Percentiles rank a stretch among this genome's conserved stretches.
phyloP scores from a whole-genome alignment of 1,140 invertebrate species.

The Sycophila sp. region DNA sequence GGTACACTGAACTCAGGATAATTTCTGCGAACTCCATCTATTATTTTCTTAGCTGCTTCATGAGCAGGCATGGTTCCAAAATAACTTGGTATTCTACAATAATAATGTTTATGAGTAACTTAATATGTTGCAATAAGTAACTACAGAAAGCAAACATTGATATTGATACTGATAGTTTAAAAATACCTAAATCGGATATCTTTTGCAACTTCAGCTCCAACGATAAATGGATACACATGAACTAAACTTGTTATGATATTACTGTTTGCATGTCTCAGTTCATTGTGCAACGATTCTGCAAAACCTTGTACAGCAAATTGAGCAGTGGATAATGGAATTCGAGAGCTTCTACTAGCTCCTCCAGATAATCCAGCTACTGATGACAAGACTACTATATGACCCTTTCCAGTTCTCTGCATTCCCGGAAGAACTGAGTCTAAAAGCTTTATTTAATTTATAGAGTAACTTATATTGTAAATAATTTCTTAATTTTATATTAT shows the following conservation, averaged over 20 bases:
- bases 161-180: slow-evolving; percentile 37
- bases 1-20: slow-evolving; percentile 73
- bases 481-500: not conserved
- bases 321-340: slow-evolving; percentile 74
- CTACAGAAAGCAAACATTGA: not conserved
- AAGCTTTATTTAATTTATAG: slow-evolving; percentile 66
- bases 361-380: slow-evolving; percentile 78
- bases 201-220: slow-evolving; percentile 64
- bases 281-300: slow-evolving; percentile 70
- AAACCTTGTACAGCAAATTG: slow-evolving; percentile 79
- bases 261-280: slow-evolving; percentile 68
- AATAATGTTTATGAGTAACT: slow-evolving; percentile 9
- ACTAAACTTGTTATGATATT: slow-evolving; percentile 70
- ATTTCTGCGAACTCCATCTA: slow-evolving; percentile 71
- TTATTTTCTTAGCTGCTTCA: slow-evolving; percentile 68
- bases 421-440: slow-evolving; percentile 74
- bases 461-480: too few relatives aligned
- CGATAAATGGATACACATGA: slow-evolving; percentile 74
- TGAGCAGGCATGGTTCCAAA: slow-evolving; percentile 72
- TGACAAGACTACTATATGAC: slow-evolving; percentile 76
- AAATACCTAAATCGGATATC: slow-evolving; percentile 70
- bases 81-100: slow-evolving; percentile 71
- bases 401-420: slow-evolving; percentile 73
- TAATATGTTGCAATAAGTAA: not conserved
- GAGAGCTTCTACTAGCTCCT: slow-evolving; percentile 62